Conservation (phyloP, 2,797 vertebrate genomes). For the Myoxocephalus aenaeus region DNA sequence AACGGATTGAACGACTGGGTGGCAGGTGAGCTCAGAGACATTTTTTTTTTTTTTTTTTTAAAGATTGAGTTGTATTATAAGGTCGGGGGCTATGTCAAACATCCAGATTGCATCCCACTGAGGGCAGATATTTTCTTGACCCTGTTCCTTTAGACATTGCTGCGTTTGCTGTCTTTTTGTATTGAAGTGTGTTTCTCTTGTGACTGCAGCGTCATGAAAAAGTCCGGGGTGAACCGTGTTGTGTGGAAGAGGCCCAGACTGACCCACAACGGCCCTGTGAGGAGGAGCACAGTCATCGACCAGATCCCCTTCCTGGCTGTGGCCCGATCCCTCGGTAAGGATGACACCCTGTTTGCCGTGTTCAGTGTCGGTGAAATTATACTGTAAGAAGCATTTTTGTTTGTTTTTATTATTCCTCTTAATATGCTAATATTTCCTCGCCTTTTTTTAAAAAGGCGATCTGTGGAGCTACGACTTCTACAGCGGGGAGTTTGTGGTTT, state of each 20-base stretch:
- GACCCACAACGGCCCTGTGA: slow-evolving; percentile 95
- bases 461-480: slow-evolving; percentile 99
- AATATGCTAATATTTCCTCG: neutral
- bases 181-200: neutral
- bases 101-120: neutral
- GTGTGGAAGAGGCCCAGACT: slow-evolving; percentile 98
- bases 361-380: neutral
- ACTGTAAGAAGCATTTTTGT: too few relatives aligned
- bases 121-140: neutral
- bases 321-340: slow-evolving; percentile 94
- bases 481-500: slow-evolving; percentile 98
- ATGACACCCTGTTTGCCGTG: fast-evolving
- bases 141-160: neutral
- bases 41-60: too few relatives aligned
- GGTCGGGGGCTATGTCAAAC: neutral
- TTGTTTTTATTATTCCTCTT: neutral
- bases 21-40: slow-evolving; percentile 88
- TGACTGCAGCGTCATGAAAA: slow-evolving; percentile 93
- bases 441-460: slow-evolving; percentile 82
- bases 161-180: neutral
- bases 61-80: neutral
- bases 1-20: slow-evolving; percentile 95
- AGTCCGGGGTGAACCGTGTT: slow-evolving; percentile 97
- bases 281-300: slow-evolving; percentile 97
- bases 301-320: slow-evolving; percentile 99